Evolutionary conservation across 2,113 vertebrate genomes (phyloP).

Genomic region (Siniperca chuatsi): DNA sequence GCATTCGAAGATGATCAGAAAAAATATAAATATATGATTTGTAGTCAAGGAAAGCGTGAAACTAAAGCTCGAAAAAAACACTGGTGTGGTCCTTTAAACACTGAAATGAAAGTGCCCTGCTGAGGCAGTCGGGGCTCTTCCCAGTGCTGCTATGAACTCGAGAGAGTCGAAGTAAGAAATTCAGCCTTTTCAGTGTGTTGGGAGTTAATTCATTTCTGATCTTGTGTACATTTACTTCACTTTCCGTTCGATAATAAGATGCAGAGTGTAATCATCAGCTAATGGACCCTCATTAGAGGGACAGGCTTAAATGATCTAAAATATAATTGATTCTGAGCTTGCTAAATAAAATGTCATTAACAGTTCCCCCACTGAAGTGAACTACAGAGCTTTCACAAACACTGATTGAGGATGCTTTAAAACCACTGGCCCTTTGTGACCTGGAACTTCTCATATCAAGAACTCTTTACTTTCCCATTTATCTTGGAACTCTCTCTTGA

Average conservation of each 20-base stretch:
- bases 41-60: not conserved
- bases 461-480: not conserved
- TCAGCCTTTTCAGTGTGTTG: not conserved
- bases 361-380: not conserved
- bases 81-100: not conserved
- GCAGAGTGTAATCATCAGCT: slow-evolving; percentile 22
- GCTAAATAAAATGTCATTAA: slow-evolving; percentile 36
- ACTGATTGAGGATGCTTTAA: not conserved
- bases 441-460: not conserved
- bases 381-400: slow-evolving; percentile 11
- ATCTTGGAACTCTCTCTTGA: not conserved
- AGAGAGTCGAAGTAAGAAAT: not conserved
- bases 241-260: not conserved
- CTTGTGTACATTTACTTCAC: not conserved
- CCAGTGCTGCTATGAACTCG: not conserved
- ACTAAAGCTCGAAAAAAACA: not conserved
- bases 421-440: not conserved
- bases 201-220: not conserved
- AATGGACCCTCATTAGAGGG: slow-evolving; percentile 42
- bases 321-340: slow-evolving; percentile 29
- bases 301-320: slow-evolving; percentile 24
- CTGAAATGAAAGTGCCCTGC: not conserved
- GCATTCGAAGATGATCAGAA: not conserved
- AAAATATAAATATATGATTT: too few species aligned
- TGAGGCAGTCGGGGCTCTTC: not conserved